phyloP scores from a whole-genome alignment of 2,797 vertebrate species.

The Botia kubotai region DNA sequence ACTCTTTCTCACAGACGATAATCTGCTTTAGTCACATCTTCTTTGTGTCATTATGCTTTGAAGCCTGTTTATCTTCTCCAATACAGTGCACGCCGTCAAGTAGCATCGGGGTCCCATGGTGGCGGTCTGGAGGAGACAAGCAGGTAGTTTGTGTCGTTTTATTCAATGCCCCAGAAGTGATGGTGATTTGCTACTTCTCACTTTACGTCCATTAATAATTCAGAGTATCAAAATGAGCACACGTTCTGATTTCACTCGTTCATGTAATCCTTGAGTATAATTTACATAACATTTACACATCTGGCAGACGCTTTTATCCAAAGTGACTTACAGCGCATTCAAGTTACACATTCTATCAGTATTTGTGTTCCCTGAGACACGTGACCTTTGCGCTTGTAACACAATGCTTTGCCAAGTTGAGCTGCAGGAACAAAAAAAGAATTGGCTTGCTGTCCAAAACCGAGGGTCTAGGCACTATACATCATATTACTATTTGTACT shows the following conservation, averaged over 20 bases:
- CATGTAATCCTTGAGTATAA: neutral
- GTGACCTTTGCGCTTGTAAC: no score
- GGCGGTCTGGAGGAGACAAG: slow-evolving; percentile 77
- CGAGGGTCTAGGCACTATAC: no score
- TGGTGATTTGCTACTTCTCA: neutral
- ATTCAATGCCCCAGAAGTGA: neutral
- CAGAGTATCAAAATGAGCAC: neutral
- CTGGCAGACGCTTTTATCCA: no score
- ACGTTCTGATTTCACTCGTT: neutral
- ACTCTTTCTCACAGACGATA: slow-evolving; percentile 3
- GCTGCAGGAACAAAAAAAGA: no score
- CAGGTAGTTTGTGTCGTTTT: neutral
- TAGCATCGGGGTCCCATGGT: slow-evolving; percentile 90
- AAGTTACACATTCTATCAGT: no score
- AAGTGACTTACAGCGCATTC: no score
- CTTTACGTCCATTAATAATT: neutral
- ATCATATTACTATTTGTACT: no score
- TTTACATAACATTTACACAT: no score
- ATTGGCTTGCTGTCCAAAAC: no score
- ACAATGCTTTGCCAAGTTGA: no score
- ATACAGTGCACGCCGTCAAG: slow-evolving; percentile 89
- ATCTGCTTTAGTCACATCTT: slow-evolving; percentile 76
- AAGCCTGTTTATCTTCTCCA: slow-evolving; percentile 80
- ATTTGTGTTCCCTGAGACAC: no score
- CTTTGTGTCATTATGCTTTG: slow-evolving; percentile 80